Conservation (phyloP, 2,888 invertebrate genomes). For the Meta bourneti region DNA sequence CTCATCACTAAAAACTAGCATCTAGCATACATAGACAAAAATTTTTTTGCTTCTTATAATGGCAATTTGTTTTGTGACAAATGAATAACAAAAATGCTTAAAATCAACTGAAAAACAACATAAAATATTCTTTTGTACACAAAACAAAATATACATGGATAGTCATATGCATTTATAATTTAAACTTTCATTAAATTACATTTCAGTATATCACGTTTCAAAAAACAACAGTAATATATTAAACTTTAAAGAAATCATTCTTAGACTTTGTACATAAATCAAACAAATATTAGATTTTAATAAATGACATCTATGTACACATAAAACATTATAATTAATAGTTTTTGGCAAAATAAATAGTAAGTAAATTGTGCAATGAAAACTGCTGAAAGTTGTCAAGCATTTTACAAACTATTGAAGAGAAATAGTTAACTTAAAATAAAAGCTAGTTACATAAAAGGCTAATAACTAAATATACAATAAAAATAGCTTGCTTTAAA, state of each 20-base stretch:
- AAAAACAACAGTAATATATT: constrained; percentile 57
- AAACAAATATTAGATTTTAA: constrained; percentile 47
- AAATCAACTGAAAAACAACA: constrained; percentile 26
- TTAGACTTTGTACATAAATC: constrained; percentile 42
- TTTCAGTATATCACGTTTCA: constrained; percentile 64
- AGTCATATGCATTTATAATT: constrained; percentile 61
- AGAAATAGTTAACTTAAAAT: constrained; percentile 14
- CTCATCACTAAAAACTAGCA: constrained; percentile 22
- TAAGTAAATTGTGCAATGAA: constrained; percentile 55
- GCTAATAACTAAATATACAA: background rate
- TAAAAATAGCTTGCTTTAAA: background rate
- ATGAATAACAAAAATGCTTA: constrained; percentile 17
- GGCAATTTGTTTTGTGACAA: constrained; percentile 32
- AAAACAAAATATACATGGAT: constrained; percentile 37
- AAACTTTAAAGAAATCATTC: constrained; percentile 51
- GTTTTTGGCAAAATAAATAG: constrained; percentile 49
- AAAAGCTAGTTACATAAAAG: background rate
- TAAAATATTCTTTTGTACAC: constrained; percentile 36
- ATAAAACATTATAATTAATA: constrained; percentile 23
- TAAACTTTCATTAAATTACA: constrained; percentile 68
- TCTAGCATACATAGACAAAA: constrained; percentile 20
- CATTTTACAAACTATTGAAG: background rate
- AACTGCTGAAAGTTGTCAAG: background rate
- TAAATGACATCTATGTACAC: constrained; percentile 54
- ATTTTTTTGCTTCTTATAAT: constrained; percentile 3